Percentiles rank a stretch among this genome's conserved stretches.
Conservation (phyloP, 2,113 vertebrate genomes). For the Mus pahari region DNA sequence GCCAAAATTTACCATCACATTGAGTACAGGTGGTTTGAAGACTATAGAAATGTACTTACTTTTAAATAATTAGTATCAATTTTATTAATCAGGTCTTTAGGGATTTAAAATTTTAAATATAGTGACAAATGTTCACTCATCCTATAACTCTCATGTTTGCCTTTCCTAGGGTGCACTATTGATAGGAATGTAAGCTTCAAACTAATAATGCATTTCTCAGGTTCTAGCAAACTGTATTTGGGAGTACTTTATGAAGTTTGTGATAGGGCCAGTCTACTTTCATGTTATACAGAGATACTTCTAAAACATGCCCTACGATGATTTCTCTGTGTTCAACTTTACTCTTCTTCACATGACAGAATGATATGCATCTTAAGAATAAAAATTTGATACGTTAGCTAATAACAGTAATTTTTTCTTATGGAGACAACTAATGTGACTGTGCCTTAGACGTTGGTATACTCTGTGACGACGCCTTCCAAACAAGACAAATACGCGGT, state of each 20-base stretch:
- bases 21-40: background rate
- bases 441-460: background rate
- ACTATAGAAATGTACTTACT: background rate
- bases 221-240: background rate
- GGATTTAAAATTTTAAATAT: background rate
- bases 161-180: background rate
- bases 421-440: background rate
- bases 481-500: background rate
- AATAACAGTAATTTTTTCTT: slow-evolving; percentile 9
- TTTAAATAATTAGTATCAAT: background rate
- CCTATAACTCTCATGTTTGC: background rate
- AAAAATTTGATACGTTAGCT: background rate
- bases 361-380: background rate
- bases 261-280: background rate
- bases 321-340: background rate
- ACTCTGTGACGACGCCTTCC: background rate
- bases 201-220: background rate
- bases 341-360: background rate
- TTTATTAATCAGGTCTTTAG: background rate
- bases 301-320: background rate
- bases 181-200: background rate
- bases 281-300: background rate
- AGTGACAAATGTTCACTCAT: background rate
- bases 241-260: background rate
- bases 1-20: background rate